Percentiles rank a stretch among this genome's conserved stretches.
These are phyloP conservation scores for Avahi laniger DNA, from an alignment of 2,797 vertebrate species.

Conservation along the genomic window DNA sequence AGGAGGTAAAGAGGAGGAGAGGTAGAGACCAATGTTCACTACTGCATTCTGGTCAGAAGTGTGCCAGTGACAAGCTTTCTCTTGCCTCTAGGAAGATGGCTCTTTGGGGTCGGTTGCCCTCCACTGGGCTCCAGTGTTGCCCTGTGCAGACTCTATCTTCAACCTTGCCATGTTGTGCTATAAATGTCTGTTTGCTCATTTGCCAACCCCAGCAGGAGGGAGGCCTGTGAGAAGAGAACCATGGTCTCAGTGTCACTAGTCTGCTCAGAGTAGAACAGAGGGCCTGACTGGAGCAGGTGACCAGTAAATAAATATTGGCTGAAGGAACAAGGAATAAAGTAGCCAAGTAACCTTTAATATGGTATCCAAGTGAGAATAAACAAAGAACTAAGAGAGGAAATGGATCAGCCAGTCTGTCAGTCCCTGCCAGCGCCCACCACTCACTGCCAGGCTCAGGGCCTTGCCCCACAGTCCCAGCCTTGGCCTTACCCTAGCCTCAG, in stretches of 20 bases:
- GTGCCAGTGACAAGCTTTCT: not conserved
- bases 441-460: not conserved
- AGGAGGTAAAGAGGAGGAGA: not conserved
- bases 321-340: not conserved
- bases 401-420: not conserved
- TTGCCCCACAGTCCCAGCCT: not conserved
- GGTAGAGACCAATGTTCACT: not conserved
- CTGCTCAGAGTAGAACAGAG: slow-evolving; percentile 22
- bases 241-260: not conserved
- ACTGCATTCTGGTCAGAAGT: not conserved
- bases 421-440: not conserved
- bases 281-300: not conserved
- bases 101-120: rapidly evolving
- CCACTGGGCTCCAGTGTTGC: not conserved
- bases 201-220: not conserved
- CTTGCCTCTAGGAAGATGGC: not conserved
- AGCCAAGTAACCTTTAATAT: slow-evolving; percentile 24
- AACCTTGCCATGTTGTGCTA: not conserved
- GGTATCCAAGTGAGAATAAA: slow-evolving; percentile 30
- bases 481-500: not conserved
- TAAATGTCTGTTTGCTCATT: not conserved
- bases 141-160: not conserved
- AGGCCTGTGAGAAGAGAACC: not conserved
- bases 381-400: not conserved
- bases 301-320: not conserved